These are phyloP conservation scores for Ommatoiulus sabulosus DNA, from an alignment of 2,888 invertebrate species.

Conservation along the genomic window DNA sequence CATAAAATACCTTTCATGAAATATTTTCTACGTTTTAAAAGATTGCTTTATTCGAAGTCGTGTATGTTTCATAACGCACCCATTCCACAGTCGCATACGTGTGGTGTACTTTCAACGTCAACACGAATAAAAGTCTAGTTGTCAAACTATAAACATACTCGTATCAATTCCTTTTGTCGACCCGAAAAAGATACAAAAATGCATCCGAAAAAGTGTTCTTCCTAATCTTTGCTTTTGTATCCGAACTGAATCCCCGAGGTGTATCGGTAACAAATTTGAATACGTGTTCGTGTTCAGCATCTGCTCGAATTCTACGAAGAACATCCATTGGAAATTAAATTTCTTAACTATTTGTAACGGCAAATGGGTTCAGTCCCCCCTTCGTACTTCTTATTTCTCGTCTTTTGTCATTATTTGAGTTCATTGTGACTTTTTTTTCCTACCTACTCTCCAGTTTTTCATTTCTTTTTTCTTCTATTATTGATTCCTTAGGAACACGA, in stretches of 20 bases:
- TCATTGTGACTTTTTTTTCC: background rate
- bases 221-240: background rate
- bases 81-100: background rate
- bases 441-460: background rate
- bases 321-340: slow-evolving; percentile 5
- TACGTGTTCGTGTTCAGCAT: background rate
- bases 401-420: background rate
- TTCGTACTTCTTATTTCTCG: too few relatives aligned
- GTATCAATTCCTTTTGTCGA: background rate
- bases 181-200: background rate
- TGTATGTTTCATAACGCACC: background rate
- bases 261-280: slow-evolving; percentile 1
- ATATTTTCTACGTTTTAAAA: background rate
- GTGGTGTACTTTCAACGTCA: background rate
- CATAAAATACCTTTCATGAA: background rate
- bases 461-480: background rate
- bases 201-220: background rate
- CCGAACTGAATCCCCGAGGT: background rate
- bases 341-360: slow-evolving; percentile 2
- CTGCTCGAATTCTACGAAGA: background rate
- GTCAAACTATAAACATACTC: background rate
- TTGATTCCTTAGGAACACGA: slow-evolving; percentile 10
- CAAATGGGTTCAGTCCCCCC: background rate
- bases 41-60: background rate
- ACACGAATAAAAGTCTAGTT: background rate